Evolutionary conservation across 2,888 invertebrate species (phyloP), one percentile per base, ranked within the genome.

Genomic region (Opisthograptis luteolata): DNA sequence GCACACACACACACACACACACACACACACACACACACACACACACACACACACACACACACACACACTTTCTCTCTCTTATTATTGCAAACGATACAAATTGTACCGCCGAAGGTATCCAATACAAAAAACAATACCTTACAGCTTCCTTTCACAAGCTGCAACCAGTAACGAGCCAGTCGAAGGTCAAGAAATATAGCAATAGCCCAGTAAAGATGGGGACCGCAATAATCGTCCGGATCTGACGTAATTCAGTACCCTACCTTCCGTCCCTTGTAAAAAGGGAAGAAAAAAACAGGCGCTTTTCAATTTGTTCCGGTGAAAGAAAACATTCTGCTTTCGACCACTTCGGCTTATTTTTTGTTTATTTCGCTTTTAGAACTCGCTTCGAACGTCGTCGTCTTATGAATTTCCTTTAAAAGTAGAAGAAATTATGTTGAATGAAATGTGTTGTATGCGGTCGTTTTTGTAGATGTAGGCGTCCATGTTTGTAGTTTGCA

Each of bases 261-360:
- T 67, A 69, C 69, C 72, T 69, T 64, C 58, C 62, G 64, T 24
- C 46, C 46, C 46, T 39, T 64, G 66, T 68, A 73, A 70, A 76
- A 73, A 52, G 17, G 13, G 14, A 30, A 12, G 17, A 37, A 46
- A 43, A 52, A 50, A 55, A 47, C 73, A 74, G 70, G 56, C 61
- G 68, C 73, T 74, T 79, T 82, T 74, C 81, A 82, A 82, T 84
- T 81, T 75, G 68, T 73, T 69, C 62, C 70, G 58, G 62, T 58
- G 64, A 68, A 73, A 75, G 76, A 73, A 76, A 81, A 79, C 74
- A 79, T 79, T 79, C 70, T 72, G 68, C 65, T 67, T 72, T 65
- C 69, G 66, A 66, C 68, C 59, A 58, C 55, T 66, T 8, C 60
- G 62, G 61, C 65, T 63, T 64, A 66, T 65, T 73, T 71, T 68